Conservation (phyloP, 2,888 invertebrate species). For the Euzetes globulus region DNA sequence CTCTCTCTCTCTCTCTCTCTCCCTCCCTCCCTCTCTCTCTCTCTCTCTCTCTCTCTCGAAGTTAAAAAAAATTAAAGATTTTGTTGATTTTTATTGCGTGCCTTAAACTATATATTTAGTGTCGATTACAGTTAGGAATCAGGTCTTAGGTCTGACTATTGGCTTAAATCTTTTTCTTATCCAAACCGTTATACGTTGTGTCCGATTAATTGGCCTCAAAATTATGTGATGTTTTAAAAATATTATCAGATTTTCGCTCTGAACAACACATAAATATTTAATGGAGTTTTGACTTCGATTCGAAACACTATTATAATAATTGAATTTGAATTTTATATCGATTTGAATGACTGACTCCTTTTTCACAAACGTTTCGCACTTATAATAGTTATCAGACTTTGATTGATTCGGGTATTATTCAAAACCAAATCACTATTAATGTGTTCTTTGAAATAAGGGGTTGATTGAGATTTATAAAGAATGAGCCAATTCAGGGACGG, state of each 20-base stretch:
- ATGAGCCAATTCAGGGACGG: too few species aligned
- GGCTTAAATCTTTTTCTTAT: neutral
- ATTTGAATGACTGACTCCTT: neutral
- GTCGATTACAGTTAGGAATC: neutral
- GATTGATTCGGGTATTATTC: too few species aligned
- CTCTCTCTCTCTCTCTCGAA: neutral
- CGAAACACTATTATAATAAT: neutral
- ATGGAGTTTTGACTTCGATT: neutral
- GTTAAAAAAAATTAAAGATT: neutral
- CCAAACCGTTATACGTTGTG: neutral
- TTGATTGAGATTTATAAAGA: too few species aligned
- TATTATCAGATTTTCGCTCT: neutral
- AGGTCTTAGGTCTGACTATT: neutral
- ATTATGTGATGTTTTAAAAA: neutral
- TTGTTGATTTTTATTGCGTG: neutral
- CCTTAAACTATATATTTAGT: conserved; percentile 1
- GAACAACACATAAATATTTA: neutral
- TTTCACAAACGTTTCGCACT: neutral
- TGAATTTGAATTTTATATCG: neutral
- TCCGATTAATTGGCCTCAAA: neutral
- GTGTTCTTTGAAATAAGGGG: too few species aligned
- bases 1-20: too few species aligned
- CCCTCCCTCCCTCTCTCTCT: too few species aligned
- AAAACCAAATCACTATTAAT: too few species aligned
- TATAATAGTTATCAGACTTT: too few species aligned